Evolutionary conservation across 2,888 invertebrate genomes (phyloP), one percentile per base, ranked within the genome.

Genomic region (Ectemnius lituratus): DNA sequence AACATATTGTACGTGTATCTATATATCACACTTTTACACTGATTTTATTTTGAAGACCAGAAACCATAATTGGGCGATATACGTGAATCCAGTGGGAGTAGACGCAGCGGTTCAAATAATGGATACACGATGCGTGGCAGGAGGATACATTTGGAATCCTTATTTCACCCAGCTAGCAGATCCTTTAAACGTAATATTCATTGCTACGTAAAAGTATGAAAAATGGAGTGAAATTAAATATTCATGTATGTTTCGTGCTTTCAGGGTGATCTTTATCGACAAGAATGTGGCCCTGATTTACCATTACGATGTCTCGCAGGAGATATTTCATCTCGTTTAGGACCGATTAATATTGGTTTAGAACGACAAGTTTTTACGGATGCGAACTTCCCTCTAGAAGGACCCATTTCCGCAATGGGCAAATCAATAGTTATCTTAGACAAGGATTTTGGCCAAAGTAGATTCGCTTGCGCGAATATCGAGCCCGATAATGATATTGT

Each of bases 91-190:
- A 0, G 96, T 98, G 59, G 97, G 97, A 0, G 97, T 97, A 67
- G 98, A 98, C 92, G 97, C 97, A 0, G 93, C 96, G 0, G 97
- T 97, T 5, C 93, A 95, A 89, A 94, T 95, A 49, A 94, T 95
- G 73, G 92, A 92, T 79, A 96, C 97, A 0, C 93, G 98, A 80
- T 98, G 98, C 89, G 96, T 97, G 8, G 97, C 98, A 1, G 97
- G 96, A 27, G 98, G 98, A 6, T 97, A 97, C 88, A 93, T 95
- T 13, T 97, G 97, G 97, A 97, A 97, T 92, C 97, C 97, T 0
- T 96, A 94, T 91, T 97, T 95, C 87, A 97, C 97, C 0, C 97
- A 97, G 91, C 92, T 97, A 0, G 97, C 97, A 0, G 97, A 97
- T 92, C 97, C 97, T 0, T 92, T 96, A 56, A 97, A 97, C 90